Evolutionary conservation across 2,797 vertebrate genomes (phyloP).

Genomic region (Paedocypris micromegethes): DNA sequence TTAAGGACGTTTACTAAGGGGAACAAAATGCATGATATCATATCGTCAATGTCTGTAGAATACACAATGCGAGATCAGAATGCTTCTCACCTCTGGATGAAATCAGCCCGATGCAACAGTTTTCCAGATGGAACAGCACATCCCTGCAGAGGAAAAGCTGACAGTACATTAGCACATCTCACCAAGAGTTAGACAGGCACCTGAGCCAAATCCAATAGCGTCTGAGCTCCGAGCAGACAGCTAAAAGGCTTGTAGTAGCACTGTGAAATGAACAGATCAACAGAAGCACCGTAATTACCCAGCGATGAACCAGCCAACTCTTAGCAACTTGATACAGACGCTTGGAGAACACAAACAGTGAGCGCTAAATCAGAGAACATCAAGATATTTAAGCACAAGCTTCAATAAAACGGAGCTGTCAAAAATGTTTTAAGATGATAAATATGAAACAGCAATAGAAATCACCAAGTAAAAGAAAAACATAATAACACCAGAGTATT

Average conservation of each 20-base stretch:
- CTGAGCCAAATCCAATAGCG: slow-evolving; percentile 56
- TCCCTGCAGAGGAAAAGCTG: slow-evolving; percentile 16
- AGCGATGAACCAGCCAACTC: slow-evolving; percentile 48
- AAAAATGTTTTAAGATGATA: too few relatives aligned
- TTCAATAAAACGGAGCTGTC: neutral
- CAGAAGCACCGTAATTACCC: slow-evolving; percentile 51
- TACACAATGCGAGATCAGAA: slow-evolving; percentile 6
- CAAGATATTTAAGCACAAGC: slow-evolving; percentile 14
- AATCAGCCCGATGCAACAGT: slow-evolving; percentile 25
- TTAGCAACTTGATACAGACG: slow-evolving; percentile 51
- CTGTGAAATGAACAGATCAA: slow-evolving; percentile 50
- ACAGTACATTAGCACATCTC: slow-evolving; percentile 30
- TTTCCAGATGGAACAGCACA: slow-evolving; percentile 25
- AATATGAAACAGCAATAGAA: too few relatives aligned
- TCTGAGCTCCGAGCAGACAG: slow-evolving; percentile 41
- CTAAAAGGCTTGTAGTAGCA: slow-evolving; percentile 47
- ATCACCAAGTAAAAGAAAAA: too few relatives aligned
- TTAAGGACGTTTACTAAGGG: neutral
- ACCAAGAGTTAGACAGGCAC: slow-evolving; percentile 38
- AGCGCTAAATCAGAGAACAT: slow-evolving; percentile 9
- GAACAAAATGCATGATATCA: slow-evolving; percentile 5
- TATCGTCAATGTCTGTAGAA: neutral
- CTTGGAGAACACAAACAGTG: slow-evolving; percentile 30
- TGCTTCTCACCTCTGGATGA: slow-evolving; percentile 13
- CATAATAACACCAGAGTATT: too few relatives aligned